A percentile compares a stretch with the other conserved stretches of the same genome.
Evolutionary conservation across 2,797 vertebrate genomes (phyloP).

Genomic region (Dallia pectoralis): DNA sequence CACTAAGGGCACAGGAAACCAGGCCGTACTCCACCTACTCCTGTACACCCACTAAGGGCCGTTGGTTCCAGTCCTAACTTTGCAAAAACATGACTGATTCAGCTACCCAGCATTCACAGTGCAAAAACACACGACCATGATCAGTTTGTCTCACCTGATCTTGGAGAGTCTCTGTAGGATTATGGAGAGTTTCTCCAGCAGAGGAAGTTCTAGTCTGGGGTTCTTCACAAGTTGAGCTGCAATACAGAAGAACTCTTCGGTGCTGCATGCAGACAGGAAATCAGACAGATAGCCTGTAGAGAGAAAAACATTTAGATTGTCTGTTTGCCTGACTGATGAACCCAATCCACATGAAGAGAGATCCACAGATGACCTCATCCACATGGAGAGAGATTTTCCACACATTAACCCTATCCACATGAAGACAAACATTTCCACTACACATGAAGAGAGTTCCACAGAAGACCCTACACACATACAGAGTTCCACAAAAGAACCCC

Average conservation of each 20-base stretch:
- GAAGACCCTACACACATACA: neutral
- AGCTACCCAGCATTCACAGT: neutral
- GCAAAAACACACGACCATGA: neutral
- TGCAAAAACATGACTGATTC: neutral
- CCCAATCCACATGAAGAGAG: neutral
- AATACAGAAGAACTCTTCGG: conserved; percentile 80
- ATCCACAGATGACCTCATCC: conserved; percentile 1
- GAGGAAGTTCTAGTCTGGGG: conserved; percentile 73
- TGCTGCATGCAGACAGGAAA: conserved; percentile 86
- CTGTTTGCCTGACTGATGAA: conserved; percentile 8
- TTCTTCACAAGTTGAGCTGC: conserved; percentile 78
- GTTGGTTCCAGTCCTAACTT: neutral
- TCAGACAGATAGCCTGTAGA: conserved; percentile 72
- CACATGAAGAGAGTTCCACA: conserved; percentile 5
- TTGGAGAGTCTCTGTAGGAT: conserved; percentile 89
- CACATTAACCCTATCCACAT: neutral
- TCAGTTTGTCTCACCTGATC: conserved; percentile 74
- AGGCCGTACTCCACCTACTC: too few species aligned
- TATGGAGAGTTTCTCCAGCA: conserved; percentile 85
- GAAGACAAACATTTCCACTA: neutral
- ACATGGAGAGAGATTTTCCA: too few species aligned
- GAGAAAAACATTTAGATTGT: conserved; percentile 25
- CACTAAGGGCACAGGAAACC: too few species aligned
- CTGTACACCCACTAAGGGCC: too few species aligned
- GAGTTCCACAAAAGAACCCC: too few species aligned